phyloP scores from a whole-genome alignment of 2,888 invertebrate species.

The Diaperis boleti region DNA sequence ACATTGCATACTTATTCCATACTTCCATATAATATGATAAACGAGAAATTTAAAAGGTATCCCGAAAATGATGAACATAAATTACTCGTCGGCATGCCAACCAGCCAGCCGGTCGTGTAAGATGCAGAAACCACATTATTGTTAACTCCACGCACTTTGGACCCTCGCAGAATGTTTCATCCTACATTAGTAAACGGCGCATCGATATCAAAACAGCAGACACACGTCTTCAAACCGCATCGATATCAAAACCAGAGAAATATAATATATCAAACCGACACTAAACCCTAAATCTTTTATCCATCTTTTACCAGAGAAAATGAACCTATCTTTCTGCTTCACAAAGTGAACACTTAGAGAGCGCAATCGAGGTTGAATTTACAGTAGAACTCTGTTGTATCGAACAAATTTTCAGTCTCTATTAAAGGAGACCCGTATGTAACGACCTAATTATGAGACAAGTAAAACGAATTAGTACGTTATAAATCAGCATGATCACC shows the following conservation, averaged over 20 bases:
- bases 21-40: constrained; percentile 16
- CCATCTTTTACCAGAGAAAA: not conserved
- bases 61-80: constrained; percentile 26
- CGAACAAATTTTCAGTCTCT: no score
- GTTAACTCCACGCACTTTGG: not conserved
- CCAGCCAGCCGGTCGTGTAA: constrained; percentile 10
- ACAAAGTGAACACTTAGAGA: not conserved
- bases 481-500: no score
- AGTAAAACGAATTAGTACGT: no score
- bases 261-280: constrained; percentile 4
- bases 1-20: constrained; percentile 10
- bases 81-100: constrained; percentile 15
- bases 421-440: no score
- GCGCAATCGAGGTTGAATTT: no score
- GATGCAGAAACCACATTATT: constrained; percentile 22
- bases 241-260: not conserved
- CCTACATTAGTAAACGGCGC: constrained; percentile 4
- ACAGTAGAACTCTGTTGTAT: no score
- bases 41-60: constrained; percentile 33
- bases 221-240: not conserved
- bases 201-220: not conserved
- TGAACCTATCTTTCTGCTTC: not conserved
- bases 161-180: not conserved
- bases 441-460: no score
- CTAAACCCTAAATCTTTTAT: not conserved